phyloP scores from a whole-genome alignment of 64 coral and sea anemone genomes.

The Porites lutea region DNA sequence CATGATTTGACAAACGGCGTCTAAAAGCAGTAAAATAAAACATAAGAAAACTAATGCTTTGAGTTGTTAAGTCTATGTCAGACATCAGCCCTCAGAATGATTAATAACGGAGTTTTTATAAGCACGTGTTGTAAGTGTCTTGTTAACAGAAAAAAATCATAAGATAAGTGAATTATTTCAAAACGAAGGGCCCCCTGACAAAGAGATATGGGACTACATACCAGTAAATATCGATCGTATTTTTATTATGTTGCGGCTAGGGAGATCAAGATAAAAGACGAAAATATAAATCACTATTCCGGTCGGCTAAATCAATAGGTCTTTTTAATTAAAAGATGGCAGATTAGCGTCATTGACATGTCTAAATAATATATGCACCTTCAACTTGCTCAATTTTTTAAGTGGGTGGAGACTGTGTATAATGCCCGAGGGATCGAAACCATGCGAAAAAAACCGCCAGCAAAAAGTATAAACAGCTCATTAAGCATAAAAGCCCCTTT shows the following conservation, averaged over 20 bases:
- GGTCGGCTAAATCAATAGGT: slow-evolving; percentile 40
- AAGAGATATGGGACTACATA: background rate
- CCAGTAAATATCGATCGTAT: background rate
- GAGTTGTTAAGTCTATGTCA: background rate
- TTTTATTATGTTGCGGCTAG: background rate
- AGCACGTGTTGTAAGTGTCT: background rate
- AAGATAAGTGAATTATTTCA: slow-evolving; percentile 4
- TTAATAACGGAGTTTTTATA: background rate
- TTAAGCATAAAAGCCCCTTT: background rate
- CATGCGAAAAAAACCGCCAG: slow-evolving; percentile 21
- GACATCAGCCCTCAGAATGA: background rate
- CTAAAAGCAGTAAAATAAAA: background rate
- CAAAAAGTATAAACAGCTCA: background rate
- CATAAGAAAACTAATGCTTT: background rate
- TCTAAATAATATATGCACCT: background rate
- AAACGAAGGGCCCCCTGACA: background rate
- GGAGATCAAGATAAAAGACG: background rate
- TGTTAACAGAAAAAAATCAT: background rate
- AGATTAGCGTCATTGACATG: slow-evolving; percentile 37
- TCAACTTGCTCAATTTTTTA: slow-evolving; percentile 27
- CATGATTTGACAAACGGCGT: background rate
- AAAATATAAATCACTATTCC: slow-evolving; percentile 44
- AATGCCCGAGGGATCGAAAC: slow-evolving; percentile 41
- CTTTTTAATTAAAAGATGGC: slow-evolving; percentile 48
- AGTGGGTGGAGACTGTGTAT: background rate